phyloP scores from a whole-genome alignment of 2,888 invertebrate species.

The Pegoplata infirma region DNA sequence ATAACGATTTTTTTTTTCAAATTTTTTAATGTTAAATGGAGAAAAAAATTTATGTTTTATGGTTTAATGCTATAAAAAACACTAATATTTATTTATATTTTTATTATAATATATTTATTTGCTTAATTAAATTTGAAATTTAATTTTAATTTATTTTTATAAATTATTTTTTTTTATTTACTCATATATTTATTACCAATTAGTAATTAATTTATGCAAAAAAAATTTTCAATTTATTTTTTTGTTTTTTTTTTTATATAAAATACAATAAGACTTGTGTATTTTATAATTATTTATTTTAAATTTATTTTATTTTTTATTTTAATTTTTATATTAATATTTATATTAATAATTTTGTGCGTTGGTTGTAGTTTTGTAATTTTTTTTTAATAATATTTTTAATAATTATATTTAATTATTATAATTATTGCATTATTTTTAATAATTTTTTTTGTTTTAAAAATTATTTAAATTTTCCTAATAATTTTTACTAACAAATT shows the following conservation, averaged over 20 bases:
- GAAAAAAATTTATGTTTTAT: not conserved
- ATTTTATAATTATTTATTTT: not conserved
- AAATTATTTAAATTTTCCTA: not conserved
- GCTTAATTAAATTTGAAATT: not conserved
- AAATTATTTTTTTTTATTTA: not conserved
- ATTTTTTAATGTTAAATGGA: not conserved
- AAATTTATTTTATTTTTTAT: conserved; percentile 1
- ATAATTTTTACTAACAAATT: conserved; percentile 6
- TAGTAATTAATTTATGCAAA: not conserved
- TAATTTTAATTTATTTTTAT: not conserved
- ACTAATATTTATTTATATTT: not conserved
- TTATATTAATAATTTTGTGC: not conserved
- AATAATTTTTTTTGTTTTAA: not conserved
- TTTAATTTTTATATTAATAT: not conserved
- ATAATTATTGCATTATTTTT: not conserved
- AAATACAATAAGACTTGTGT: not conserved
- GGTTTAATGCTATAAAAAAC: not conserved
- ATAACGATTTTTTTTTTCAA: not conserved
- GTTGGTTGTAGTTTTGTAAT: not conserved
- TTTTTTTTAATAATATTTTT: too few relatives aligned
- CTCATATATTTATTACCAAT: not conserved
- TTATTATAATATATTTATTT: too few relatives aligned
- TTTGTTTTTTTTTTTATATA: too few relatives aligned
- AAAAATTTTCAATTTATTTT: too few relatives aligned
- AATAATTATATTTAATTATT: not conserved